Evolutionary conservation across 2,113 vertebrate genomes (phyloP), one percentile per base, ranked within the genome.

Genomic region (Ptilorrhoa leucosticta): DNA sequence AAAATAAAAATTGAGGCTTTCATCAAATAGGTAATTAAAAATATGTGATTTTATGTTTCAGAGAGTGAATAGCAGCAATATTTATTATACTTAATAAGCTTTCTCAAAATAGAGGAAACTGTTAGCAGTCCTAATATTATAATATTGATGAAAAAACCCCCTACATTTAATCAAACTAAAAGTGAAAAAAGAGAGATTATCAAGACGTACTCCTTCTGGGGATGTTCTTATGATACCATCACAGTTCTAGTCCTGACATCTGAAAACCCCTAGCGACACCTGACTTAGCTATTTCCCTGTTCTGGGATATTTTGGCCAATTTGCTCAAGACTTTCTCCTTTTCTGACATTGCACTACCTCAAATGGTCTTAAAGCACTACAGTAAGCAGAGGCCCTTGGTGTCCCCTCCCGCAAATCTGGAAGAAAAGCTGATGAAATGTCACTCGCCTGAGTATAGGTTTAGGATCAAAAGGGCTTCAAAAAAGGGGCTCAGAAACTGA

Each of bases 401-500:
- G 16, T 69, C 3, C 1, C 2, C 6, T 70, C 11, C 18, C 0
- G 0, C 44, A 83, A n/a, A 70, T 61, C 40, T 68, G 39, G 28
- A 54, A 89, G 35, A 78, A 0, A 4, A 72, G 17, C 22, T 40
- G 37, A 37, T 69, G 13, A 87, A 72, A 77, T 51, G 5, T 37
- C 58, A 33, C 20, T 65, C 16, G 11, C 17, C 21, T 39, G 12
- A 42, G 6, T 6, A 10, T 18, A 48, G 3, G 28, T 45, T 85
- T 68, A 78, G 35, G 47, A 85, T 15, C 5, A 63, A 90, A 48
- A 47, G 3, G 6, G 3, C 51, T 93, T 39, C 20, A 63, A 44
- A 86, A 83, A 48, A 14, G 3, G 7, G 26, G 17, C 11, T 76
- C 39, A 71, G 42, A 80, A 69, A 65, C 23, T 22, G 19, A 85